A percentile compares a stretch with the other conserved stretches of the same genome.
These are phyloP conservation scores for Coenonympha arcania DNA, from an alignment of 2,888 invertebrate species.

Conservation along the genomic window DNA sequence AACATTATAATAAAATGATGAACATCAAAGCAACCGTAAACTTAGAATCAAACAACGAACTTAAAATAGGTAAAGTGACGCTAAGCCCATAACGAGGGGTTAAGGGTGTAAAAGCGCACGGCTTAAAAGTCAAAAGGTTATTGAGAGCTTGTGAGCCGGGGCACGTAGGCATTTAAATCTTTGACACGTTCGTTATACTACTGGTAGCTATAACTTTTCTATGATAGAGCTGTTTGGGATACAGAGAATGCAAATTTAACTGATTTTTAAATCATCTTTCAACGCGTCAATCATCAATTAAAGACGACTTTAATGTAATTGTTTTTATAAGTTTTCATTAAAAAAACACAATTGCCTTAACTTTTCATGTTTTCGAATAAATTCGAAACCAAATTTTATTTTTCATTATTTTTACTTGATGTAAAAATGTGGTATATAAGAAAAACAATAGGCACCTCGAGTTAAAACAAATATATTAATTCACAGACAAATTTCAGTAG, in stretches of 20 bases:
- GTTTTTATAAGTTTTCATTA: no score
- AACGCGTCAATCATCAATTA: no score
- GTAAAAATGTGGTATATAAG: no score
- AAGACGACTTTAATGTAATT: no score
- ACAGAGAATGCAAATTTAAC: neutral
- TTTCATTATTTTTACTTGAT: no score
- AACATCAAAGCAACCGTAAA: neutral
- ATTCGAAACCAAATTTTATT: no score
- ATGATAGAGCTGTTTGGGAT: neutral
- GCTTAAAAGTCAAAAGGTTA: slow-evolving; percentile 1
- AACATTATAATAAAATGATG: no score
- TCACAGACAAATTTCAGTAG: neutral
- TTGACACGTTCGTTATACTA: neutral
- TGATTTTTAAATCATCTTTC: no score
- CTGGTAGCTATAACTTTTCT: neutral
- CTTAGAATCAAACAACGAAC: neutral
- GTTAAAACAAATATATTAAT: no score
- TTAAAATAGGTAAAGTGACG: neutral
- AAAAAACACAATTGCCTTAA: no score
- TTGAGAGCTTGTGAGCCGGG: neutral
- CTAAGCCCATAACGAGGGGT: slow-evolving; percentile 1
- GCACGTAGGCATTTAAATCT: neutral
- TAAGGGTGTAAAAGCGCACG: neutral
- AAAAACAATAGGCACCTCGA: no score
- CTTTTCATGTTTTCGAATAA: no score